These are phyloP conservation scores for Motacilla alba DNA, from an alignment of 2,113 vertebrate species.

Conservation along the genomic window DNA sequence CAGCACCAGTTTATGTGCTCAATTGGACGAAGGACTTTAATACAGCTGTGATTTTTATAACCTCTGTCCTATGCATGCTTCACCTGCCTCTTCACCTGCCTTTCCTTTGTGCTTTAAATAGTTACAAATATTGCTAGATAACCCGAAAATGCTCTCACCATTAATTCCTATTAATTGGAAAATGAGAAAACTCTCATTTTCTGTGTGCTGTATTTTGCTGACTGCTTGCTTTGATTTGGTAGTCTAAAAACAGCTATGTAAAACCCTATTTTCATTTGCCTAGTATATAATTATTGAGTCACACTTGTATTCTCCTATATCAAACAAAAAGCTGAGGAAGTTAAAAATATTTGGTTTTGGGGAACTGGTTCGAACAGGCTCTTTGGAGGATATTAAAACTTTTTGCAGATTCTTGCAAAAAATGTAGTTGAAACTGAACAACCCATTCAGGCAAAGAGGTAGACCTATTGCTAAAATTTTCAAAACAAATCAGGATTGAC, in stretches of 20 bases:
- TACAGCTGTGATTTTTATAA: not conserved
- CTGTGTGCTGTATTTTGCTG: not conserved
- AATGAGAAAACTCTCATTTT: not conserved
- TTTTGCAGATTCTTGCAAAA: not conserved
- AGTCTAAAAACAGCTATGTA: constrained; percentile 1
- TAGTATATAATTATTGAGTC: not conserved
- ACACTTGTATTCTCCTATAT: not conserved
- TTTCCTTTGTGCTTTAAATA: not conserved
- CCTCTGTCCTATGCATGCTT: not conserved
- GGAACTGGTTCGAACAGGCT: not conserved
- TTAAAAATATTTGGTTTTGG: not conserved
- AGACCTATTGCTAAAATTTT: not conserved
- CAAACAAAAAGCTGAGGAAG: not conserved
- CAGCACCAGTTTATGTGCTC: not conserved
- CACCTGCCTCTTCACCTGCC: not conserved
- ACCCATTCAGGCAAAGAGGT: not conserved
- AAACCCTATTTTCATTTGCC: not conserved
- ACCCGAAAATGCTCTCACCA: not conserved
- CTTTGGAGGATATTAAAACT: not conserved
- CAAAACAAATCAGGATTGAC: not conserved
- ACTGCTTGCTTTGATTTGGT: not conserved
- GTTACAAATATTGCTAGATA: not conserved
- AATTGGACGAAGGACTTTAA: not conserved
- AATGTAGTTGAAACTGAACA: not conserved
- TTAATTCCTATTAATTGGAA: not conserved